Conservation (phyloP, 2,797 vertebrate species). For the Falco concolor region DNA sequence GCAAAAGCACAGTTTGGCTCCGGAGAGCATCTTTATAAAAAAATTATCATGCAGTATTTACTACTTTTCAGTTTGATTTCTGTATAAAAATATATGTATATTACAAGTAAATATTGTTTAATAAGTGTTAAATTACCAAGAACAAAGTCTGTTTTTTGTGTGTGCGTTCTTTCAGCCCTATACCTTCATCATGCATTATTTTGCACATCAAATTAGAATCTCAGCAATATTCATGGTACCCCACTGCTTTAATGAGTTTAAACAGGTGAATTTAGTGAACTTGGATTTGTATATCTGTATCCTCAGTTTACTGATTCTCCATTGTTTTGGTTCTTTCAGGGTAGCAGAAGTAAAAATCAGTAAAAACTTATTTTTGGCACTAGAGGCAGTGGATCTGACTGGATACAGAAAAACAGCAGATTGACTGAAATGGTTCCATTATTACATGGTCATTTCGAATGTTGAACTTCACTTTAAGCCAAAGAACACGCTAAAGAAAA, state of each 20-base stretch:
- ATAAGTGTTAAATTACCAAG: background rate
- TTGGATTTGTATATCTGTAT: background rate
- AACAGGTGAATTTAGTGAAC: background rate
- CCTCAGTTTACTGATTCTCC: background rate
- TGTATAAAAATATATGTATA: background rate
- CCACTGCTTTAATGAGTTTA: background rate
- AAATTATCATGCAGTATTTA: background rate
- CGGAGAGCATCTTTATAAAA: background rate
- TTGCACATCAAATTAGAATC: background rate
- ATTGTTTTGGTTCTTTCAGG: background rate
- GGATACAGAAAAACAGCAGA: conserved; percentile 39
- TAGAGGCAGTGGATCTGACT: background rate
- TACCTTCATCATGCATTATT: background rate
- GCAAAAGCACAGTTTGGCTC: background rate
- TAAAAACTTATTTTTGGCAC: conserved; percentile 49
- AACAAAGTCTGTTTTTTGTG: background rate
- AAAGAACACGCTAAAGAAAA: conserved; percentile 65
- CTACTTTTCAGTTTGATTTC: background rate
- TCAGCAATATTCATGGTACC: background rate
- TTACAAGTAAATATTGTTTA: background rate
- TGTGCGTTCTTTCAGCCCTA: background rate
- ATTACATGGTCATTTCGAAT: conserved; percentile 51
- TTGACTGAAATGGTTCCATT: conserved; percentile 36
- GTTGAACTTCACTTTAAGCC: conserved; percentile 48
- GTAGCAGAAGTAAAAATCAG: conserved; percentile 23